Evolutionary conservation across 23 tunicate genomes (phyloP).

Genomic region (Styela clava): DNA sequence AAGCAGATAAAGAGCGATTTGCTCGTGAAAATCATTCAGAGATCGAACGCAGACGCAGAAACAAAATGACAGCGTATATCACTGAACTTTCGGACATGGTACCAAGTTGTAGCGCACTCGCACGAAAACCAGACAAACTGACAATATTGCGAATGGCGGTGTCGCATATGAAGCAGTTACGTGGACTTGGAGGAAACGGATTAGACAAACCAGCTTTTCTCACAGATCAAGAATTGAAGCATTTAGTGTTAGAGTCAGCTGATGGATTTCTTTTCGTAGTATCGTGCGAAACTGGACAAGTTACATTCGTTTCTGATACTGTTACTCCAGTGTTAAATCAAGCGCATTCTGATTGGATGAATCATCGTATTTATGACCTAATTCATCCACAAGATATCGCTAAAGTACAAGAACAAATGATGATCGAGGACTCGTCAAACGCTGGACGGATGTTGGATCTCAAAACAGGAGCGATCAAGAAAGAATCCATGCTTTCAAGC

Average conservation of each 20-base stretch:
- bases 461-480: constrained; percentile 82
- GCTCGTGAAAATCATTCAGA: constrained; percentile 93
- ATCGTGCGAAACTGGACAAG: constrained; percentile 71
- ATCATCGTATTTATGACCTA: constrained; percentile 54
- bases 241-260: constrained; percentile 79
- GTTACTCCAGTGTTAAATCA: constrained; percentile 65
- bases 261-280: constrained; percentile 89
- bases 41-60: constrained; percentile 79
- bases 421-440: constrained; percentile 41
- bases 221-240: constrained; percentile 91
- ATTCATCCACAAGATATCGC: constrained; percentile 82
- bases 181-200: constrained; percentile 59
- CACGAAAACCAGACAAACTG: constrained; percentile 90
- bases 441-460: constrained; percentile 62
- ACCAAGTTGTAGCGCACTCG: constrained; percentile 86
- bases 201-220: constrained; percentile 85
- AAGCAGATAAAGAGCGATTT: constrained; percentile 87
- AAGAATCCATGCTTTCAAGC: constrained; percentile 47
- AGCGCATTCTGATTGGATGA: constrained; percentile 84
- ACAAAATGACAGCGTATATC: constrained; percentile 93
- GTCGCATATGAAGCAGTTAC: constrained; percentile 83
- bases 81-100: constrained; percentile 93
- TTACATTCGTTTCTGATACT: constrained; percentile 86
- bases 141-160: constrained; percentile 92
- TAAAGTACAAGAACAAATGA: constrained; percentile 73